Evolutionary conservation across 2,113 vertebrate genomes (phyloP), one percentile per base, ranked within the genome.

Genomic region (Bos indicus): DNA sequence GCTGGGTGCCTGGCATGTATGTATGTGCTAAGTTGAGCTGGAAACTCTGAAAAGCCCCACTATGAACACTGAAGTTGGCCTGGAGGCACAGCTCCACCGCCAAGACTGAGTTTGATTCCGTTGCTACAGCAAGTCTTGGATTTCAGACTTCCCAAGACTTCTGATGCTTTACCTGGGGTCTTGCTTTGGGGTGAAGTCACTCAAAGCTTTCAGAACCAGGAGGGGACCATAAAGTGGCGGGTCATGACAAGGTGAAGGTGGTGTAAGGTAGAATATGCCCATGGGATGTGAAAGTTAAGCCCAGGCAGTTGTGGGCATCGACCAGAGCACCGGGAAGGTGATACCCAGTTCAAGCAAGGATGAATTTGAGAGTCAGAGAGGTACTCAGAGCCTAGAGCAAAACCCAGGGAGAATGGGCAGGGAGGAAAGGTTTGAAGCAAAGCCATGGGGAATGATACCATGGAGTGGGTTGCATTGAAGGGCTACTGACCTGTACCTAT

Each of bases 361-460:
- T 78, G 30, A 40, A 6, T 40, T 0, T 3, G 60, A 81, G 25
- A 2, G 3, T 30, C 56, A 78, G 40, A 43, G 52, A 48, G 71
- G n/a, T 40, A 17, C 43, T 28, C 6, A 80, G 54, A 43, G 67
- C 7, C 8, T 57, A 56, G 19, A 60, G 15, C 33, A 56, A 78
- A 97, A n/a, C n/a, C 81, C n/a, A 10, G 2, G 36, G 81, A 43
- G 54, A 43, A 17, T 0, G 40, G 48, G 33, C n/a, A 48, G 26
- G 25, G 28, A 92, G 26, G 52, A 77, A 40, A 84, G 5, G 4
- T 52, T 51, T 60, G 59, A 36, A 93, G 14, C 10, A 64, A 90
- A 46, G 33, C 11, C 0, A 1, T 9, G 8, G 17, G 46, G 33
- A 26, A n/a, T 51, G 33, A 60, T 19, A 25, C 7, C 0, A 7